phyloP scores from a whole-genome alignment of 2,113 vertebrate species.

The Orcinus orca region DNA sequence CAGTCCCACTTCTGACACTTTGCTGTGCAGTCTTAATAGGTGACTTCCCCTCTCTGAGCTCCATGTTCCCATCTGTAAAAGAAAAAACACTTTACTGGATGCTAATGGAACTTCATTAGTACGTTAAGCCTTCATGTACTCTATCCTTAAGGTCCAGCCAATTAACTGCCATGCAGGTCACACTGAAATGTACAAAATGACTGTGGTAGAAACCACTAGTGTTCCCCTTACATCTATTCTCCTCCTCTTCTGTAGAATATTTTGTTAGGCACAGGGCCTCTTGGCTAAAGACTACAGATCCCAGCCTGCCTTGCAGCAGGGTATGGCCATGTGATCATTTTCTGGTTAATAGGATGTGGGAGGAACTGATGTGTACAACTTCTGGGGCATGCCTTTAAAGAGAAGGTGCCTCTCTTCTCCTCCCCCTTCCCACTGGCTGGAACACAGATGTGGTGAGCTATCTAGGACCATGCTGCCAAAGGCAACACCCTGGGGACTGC shows the following conservation, averaged over 20 bases:
- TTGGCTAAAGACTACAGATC: conserved; percentile 41
- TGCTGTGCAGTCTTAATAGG: background rate
- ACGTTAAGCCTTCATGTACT: background rate
- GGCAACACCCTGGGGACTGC: background rate
- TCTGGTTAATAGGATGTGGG: background rate
- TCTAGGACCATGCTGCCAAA: background rate
- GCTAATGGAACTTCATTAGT: background rate
- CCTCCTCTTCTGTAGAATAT: background rate
- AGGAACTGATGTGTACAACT: background rate
- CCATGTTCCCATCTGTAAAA: background rate
- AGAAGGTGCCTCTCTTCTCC: background rate
- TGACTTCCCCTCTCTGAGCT: background rate
- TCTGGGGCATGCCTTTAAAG: conserved; percentile 1
- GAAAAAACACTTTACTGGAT: background rate
- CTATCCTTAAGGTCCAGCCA: background rate
- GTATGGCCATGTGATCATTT: background rate
- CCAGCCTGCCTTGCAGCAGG: conserved; percentile 32
- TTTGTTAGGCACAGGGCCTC: background rate
- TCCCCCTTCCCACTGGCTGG: background rate
- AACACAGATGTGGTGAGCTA: background rate
- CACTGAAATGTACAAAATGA: background rate
- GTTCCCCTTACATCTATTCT: background rate
- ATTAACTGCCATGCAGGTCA: background rate
- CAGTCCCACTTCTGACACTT: background rate
- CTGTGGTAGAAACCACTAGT: background rate